These are phyloP conservation scores for Sternarchorhynchus goeldii DNA, from an alignment of 2,797 vertebrate species.

Conservation along the genomic window DNA sequence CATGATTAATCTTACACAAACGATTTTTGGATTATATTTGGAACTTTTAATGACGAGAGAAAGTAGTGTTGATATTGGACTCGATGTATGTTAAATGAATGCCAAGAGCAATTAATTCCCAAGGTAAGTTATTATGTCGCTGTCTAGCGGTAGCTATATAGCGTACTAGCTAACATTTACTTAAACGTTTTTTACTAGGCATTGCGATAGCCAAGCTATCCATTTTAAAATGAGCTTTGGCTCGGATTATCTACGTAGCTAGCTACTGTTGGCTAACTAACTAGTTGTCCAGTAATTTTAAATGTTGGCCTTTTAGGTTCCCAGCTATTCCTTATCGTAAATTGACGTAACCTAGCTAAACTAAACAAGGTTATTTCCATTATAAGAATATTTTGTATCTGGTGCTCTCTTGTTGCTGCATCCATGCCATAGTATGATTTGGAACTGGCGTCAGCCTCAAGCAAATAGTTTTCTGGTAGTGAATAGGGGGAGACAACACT, in stretches of 20 bases:
- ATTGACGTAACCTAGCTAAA: no score
- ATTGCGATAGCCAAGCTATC: constrained; percentile 30
- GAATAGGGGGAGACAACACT: no score
- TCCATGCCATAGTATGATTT: not conserved
- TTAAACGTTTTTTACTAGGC: constrained; percentile 20
- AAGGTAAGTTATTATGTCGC: constrained; percentile 37
- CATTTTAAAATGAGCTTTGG: not conserved
- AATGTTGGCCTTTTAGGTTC: not conserved
- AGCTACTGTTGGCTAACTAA: not conserved
- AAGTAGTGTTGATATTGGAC: not conserved
- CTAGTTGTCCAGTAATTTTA: no score
- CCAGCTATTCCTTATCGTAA: not conserved
- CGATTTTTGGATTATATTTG: constrained; percentile 25
- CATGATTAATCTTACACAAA: constrained; percentile 48
- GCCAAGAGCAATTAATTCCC: not conserved
- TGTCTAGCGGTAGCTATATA: constrained; percentile 1
- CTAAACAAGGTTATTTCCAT: not conserved
- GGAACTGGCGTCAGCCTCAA: no score
- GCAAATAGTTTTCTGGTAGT: no score
- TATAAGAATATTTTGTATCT: not conserved
- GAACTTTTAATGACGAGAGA: constrained; percentile 4
- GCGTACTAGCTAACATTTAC: constrained; percentile 27
- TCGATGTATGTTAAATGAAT: constrained; percentile 18
- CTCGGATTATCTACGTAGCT: not conserved
- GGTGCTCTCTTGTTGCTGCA: constrained; percentile 28